A percentile compares a stretch with the other conserved stretches of the same genome.
Evolutionary conservation across 1,140 invertebrate species (phyloP).

Genomic region (Mya arenaria): DNA sequence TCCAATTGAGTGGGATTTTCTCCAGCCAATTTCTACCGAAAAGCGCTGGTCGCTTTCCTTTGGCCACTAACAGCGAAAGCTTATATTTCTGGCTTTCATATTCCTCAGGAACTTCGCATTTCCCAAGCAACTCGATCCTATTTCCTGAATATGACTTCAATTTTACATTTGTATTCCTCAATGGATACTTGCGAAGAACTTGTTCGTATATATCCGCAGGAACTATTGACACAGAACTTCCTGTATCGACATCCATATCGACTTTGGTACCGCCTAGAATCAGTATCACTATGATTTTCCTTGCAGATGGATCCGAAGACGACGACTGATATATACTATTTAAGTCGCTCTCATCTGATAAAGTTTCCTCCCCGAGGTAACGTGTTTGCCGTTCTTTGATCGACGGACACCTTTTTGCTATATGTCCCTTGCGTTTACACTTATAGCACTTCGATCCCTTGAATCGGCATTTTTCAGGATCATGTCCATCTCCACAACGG

Average conservation of each 20-base stretch:
- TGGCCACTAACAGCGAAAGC: neutral
- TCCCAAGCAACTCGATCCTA: neutral
- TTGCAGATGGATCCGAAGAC: neutral
- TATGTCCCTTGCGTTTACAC: constrained; percentile 5
- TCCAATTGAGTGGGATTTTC: constrained; percentile 38
- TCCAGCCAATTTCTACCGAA: constrained; percentile 53
- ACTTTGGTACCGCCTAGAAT: neutral
- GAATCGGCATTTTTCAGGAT: neutral
- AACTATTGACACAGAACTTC: no score
- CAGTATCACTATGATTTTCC: neutral
- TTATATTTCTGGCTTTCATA: no score
- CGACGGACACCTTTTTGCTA: neutral
- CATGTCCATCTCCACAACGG: no score
- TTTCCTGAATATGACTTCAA: constrained; percentile 25
- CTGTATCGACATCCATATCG: constrained; percentile 20
- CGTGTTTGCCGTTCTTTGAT: neutral
- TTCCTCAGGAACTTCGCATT: constrained; percentile 1
- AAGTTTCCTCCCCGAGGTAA: neutral
- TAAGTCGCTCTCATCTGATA: neutral
- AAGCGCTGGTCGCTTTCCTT: constrained; percentile 14
- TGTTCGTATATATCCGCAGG: no score
- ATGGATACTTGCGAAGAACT: no score
- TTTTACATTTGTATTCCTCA: neutral
- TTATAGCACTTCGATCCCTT: neutral
- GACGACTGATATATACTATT: neutral